Conservation (phyloP, 30 jellyfish, hydroid and myxozoan genomes). For the Phacellophora camtschatica region DNA sequence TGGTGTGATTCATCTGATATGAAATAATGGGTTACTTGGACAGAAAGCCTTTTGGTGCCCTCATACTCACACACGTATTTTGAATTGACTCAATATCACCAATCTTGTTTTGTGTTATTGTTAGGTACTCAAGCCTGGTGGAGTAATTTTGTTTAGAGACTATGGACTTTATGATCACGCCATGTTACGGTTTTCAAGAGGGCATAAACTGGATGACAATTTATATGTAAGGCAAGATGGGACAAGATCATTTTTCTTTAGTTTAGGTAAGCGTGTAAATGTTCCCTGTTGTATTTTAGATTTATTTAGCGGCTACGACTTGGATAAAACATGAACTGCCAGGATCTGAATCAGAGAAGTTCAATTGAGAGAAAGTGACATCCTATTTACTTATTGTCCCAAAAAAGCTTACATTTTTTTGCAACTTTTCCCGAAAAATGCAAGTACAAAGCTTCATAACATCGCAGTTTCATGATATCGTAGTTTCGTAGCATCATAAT, state of each 20-base stretch:
- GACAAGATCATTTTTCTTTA: constrained; percentile 87
- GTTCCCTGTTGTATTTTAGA: not conserved
- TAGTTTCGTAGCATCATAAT: too few species aligned
- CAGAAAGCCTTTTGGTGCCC: not conserved
- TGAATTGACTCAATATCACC: not conserved
- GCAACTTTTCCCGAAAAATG: too few species aligned
- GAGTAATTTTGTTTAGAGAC: constrained; percentile 83
- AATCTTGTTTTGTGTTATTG: not conserved
- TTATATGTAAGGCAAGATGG: constrained; percentile 96
- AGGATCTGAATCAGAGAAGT: too few species aligned
- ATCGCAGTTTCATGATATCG: too few species aligned
- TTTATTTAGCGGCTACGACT: not conserved
- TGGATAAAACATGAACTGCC: too few species aligned
- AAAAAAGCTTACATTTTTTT: too few species aligned
- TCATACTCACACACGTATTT: not conserved
- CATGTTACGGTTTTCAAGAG: constrained; percentile 90
- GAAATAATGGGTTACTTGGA: too few species aligned
- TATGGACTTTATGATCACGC: constrained; percentile 99
- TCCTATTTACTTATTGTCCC: too few species aligned
- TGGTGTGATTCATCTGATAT: too few species aligned
- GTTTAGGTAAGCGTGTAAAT: constrained; percentile 58
- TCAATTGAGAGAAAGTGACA: too few species aligned
- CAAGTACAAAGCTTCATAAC: too few species aligned
- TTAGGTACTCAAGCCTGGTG: constrained; percentile 93
- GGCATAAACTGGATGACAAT: constrained; percentile 83